Conservation (phyloP, 2,888 invertebrate genomes). For the Tipula lateralis region DNA sequence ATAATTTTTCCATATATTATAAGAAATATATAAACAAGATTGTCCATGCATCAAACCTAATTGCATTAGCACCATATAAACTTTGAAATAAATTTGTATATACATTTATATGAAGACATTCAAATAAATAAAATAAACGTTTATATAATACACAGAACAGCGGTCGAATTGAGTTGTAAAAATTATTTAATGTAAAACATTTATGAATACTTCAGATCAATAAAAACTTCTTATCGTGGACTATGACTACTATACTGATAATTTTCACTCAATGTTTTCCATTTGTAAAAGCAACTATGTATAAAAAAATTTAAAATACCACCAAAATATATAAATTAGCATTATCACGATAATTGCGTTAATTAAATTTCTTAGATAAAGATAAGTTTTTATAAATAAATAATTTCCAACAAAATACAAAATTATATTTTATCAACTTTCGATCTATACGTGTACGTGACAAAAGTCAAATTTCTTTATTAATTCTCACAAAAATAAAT, state of each 20-base stretch:
- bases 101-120: no score
- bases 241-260: background rate
- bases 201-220: background rate
- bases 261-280: background rate
- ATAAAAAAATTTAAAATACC: background rate
- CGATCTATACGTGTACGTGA: background rate
- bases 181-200: no score
- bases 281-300: background rate
- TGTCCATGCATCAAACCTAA: no score
- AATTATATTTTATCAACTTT: background rate
- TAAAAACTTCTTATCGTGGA: background rate
- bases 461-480: conserved; percentile 14
- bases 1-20: no score
- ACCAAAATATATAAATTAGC: background rate
- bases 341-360: background rate
- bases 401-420: background rate
- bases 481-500: background rate
- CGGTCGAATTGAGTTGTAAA: no score
- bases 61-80: no score
- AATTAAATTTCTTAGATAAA: background rate
- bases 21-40: no score
- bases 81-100: no score
- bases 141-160: no score
- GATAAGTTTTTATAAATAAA: background rate
- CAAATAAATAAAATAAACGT: no score